Conservation (phyloP, 2,888 invertebrate species). For the Caenorhabditis sp. region DNA sequence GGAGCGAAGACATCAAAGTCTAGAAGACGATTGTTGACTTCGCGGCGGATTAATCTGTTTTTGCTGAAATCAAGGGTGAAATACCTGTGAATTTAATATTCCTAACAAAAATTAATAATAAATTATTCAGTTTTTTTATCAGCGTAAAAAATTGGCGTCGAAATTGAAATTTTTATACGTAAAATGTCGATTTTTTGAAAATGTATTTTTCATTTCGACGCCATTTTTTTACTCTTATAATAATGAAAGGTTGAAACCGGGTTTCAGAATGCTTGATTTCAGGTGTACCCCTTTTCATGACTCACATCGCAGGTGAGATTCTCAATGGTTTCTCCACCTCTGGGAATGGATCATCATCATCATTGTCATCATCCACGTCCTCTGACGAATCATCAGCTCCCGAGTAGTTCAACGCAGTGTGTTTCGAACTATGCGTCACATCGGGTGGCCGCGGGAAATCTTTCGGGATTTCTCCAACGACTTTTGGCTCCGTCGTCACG, state of each 20-base stretch:
- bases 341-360: constrained; percentile 18
- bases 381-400: constrained; percentile 3
- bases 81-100: background rate
- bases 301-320: constrained; percentile 13
- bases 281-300: background rate
- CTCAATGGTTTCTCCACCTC: constrained; percentile 14
- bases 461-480: constrained; percentile 27
- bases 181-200: too few relatives aligned
- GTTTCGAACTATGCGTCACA: constrained; percentile 12
- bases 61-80: constrained; percentile 15
- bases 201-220: too few relatives aligned
- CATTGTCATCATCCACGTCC: constrained; percentile 3
- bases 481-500: constrained; percentile 21
- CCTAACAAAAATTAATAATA: background rate
- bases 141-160: too few relatives aligned
- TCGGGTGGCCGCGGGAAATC: constrained; percentile 38
- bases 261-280: too few relatives aligned
- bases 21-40: constrained; percentile 6
- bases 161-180: too few relatives aligned
- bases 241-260: too few relatives aligned
- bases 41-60: constrained; percentile 29
- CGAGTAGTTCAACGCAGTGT: constrained; percentile 4
- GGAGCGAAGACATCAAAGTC: constrained; percentile 50
- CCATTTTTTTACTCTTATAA: too few relatives aligned
- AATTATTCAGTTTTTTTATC: too few relatives aligned